phyloP scores from a whole-genome alignment of 2,888 invertebrate genomes.

The Syrista parreyssii region DNA sequence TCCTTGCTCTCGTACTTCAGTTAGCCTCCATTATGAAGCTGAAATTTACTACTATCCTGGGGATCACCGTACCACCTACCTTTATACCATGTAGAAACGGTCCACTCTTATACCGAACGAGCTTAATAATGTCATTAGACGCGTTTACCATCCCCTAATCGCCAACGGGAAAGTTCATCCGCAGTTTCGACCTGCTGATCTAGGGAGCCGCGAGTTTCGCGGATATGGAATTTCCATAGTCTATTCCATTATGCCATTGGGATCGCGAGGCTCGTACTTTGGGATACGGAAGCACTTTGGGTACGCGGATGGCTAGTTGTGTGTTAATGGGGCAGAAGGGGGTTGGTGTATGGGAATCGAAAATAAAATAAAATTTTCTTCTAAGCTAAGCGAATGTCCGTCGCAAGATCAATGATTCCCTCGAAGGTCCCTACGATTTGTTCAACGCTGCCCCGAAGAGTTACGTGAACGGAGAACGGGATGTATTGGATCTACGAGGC shows the following conservation, averaged over 20 bases:
- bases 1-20: constrained; percentile 39
- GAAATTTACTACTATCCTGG: constrained; percentile 56
- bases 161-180: neutral
- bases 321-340: too few relatives aligned
- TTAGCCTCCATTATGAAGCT: constrained; percentile 55
- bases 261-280: neutral
- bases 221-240: neutral
- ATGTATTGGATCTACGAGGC: constrained; percentile 38
- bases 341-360: too few relatives aligned
- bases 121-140: constrained; percentile 62
- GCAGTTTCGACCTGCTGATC: neutral
- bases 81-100: neutral
- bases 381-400: neutral
- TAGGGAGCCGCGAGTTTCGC: neutral
- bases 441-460: constrained; percentile 29
- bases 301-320: too few relatives aligned
- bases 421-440: neutral
- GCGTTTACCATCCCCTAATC: constrained; percentile 31
- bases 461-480: constrained; percentile 53
- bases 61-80: constrained; percentile 43
- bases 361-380: neutral
- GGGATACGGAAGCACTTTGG: neutral
- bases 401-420: neutral
- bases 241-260: neutral
- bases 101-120: constrained; percentile 43